phyloP scores from a whole-genome alignment of 2,888 invertebrate species.

The Pyrgus malvae region DNA sequence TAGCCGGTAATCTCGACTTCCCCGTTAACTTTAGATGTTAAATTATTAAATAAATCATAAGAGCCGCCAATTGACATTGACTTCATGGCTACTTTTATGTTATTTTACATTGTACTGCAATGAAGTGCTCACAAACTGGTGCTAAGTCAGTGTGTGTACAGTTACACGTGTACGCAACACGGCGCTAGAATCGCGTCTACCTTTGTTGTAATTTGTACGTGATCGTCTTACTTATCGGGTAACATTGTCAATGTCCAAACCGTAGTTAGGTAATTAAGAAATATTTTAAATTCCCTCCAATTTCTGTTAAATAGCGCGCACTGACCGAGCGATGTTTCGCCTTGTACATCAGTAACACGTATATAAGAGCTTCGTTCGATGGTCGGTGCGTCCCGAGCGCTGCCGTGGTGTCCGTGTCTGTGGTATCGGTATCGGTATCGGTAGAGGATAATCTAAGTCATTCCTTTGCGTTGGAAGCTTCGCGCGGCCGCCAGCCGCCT shows the following conservation, averaged over 20 bases:
- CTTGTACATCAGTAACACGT: too few species aligned
- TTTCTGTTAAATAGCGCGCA: slow-evolving; percentile 5
- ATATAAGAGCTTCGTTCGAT: background rate
- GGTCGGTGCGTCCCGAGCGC: background rate
- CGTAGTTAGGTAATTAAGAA: slow-evolving; percentile 9
- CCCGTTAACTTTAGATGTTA: background rate
- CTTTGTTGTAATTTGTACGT: slow-evolving; percentile 27
- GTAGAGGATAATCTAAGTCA: slow-evolving; percentile 54
- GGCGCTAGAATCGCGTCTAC: slow-evolving; percentile 12
- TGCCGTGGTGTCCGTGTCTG: too few species aligned
- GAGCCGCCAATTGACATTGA: too few species aligned
- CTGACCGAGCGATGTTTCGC: background rate
- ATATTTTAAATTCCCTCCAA: slow-evolving; percentile 51
- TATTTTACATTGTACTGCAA: slow-evolving; percentile 31
- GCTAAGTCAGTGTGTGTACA: slow-evolving; percentile 44
- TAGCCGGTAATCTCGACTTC: background rate
- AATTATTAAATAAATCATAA: too few species aligned
- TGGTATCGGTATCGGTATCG: too few species aligned
- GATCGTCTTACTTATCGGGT: slow-evolving; percentile 33
- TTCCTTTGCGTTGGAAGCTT: slow-evolving; percentile 57
- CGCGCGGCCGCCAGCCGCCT: slow-evolving; percentile 34
- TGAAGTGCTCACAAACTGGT: slow-evolving; percentile 56
- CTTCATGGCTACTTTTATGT: slow-evolving; percentile 25
- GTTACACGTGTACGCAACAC: slow-evolving; percentile 1
- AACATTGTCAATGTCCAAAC: slow-evolving; percentile 7